A percentile compares a stretch with the other conserved stretches of the same genome.
Evolutionary conservation across 2,888 invertebrate genomes (phyloP).

Genomic region (Drosophila demipolita): DNA sequence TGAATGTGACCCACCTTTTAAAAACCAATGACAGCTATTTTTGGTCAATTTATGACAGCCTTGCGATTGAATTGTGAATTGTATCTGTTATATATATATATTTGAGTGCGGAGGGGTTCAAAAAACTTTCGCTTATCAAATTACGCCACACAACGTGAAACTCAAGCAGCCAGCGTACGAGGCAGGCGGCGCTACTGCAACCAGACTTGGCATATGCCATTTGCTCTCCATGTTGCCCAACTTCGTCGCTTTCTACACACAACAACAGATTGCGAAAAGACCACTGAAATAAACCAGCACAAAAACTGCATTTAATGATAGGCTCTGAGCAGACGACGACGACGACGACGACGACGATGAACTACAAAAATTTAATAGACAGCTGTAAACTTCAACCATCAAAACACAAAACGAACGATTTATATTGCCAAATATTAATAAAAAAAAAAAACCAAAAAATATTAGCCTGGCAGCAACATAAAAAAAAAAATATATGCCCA

Average conservation of each 20-base stretch:
- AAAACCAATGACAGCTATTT: constrained; percentile 38
- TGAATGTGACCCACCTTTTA: constrained; percentile 46
- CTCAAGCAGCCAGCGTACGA: constrained; percentile 10
- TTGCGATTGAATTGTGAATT: constrained; percentile 51
- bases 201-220: constrained; percentile 47
- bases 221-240: constrained; percentile 47
- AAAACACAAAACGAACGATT: constrained; percentile 20
- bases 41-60: constrained; percentile 43
- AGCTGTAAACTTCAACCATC: constrained; percentile 38
- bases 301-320: constrained; percentile 73
- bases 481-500: constrained; percentile 18
- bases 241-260: constrained; percentile 60
- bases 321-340: constrained; percentile 34
- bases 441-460: constrained; percentile 18
- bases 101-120: constrained; percentile 55
- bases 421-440: constrained; percentile 26
- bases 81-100: constrained; percentile 1
- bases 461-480: not conserved
- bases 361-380: constrained; percentile 30
- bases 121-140: constrained; percentile 79
- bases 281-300: constrained; percentile 50
- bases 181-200: constrained; percentile 3
- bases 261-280: constrained; percentile 46
- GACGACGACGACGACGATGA: constrained; percentile 17
- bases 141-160: constrained; percentile 51